Base-by-base conservation (phyloP, 1,140 invertebrate genomes). In the Drosophila mauritiana region DNA sequence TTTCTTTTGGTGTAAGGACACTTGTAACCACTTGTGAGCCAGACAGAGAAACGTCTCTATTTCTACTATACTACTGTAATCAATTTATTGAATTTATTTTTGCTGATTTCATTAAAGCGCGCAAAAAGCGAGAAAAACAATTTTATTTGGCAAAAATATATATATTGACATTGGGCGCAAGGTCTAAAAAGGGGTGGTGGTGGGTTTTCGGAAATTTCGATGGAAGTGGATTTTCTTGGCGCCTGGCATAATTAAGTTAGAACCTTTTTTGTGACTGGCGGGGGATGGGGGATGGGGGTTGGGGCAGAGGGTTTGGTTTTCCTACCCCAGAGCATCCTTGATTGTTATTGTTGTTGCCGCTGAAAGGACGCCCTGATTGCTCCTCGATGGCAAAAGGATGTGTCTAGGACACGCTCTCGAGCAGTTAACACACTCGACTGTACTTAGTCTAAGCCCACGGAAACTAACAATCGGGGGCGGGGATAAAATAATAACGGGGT, bases 51-150 rank as follows among this genome's bases (percentile, higher is more conserved):
- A 31, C 31, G 15, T 51, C 37, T 40, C 43, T 10, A 6, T 11
- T 20, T 6, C 6, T 34, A 48, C 42, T 39, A 34, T 34, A 48
- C 37, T 39, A 34, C 72, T 64, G 74, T 88, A 82, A 88, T 86
- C 83, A 88, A 86, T 88, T 86, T 86, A 86, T 88, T 76, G 79
- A 88, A 88, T 86, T 88, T 78, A 79, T 86, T 68, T 51, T 70
- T 79, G 79, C 70, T 83, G 82, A 86, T 86, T 86, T 81, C 68
- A 86, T 86, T 86, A 86, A 86, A 86, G 82, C 69, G 57, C 69
- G 51, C 73, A 73, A 83, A 78, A 76, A 75, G 63, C 80, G 58
- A 49, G 62, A 15, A 74, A 73, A 74, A 55, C 43, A 40, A 70
- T 70, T 70, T 69, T 69, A 13, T 39, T 27, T n/a, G 13, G 25